Percentiles rank a stretch among this genome's conserved stretches.
Evolutionary conservation across 2,113 vertebrate species (phyloP).

Genomic region (Chaetops frenatus): DNA sequence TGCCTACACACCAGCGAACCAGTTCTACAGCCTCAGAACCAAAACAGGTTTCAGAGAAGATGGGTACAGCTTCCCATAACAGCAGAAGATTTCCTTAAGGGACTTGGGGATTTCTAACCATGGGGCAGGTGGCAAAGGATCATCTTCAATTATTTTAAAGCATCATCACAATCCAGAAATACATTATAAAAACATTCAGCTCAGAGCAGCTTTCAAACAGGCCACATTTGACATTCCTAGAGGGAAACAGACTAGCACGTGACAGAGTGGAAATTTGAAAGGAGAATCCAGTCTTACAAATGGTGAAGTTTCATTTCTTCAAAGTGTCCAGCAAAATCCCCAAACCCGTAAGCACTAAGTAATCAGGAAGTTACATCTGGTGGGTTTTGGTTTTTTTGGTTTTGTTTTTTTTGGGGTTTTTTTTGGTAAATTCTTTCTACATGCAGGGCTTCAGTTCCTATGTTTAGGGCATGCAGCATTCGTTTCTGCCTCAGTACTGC

Average conservation of each 20-base stretch:
- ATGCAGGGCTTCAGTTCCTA: background rate
- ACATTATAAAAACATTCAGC: background rate
- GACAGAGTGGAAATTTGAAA: background rate
- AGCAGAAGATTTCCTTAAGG: background rate
- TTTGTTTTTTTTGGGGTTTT: background rate
- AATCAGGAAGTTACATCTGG: background rate
- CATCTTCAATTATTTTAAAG: background rate
- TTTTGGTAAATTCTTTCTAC: background rate
- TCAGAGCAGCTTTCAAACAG: background rate
- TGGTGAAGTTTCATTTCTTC: background rate
- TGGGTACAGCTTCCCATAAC: background rate
- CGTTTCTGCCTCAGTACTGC: background rate
- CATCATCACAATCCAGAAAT: background rate
- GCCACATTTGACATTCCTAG: background rate
- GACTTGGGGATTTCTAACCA: background rate
- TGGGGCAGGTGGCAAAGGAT: background rate
- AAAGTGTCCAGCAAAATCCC: background rate
- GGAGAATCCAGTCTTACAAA: background rate
- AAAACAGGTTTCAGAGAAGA: background rate
- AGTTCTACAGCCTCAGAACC: background rate
- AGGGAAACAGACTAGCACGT: rapidly evolving
- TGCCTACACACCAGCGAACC: background rate
- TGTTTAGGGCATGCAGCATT: background rate
- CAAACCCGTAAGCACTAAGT: background rate
- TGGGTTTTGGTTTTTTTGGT: background rate